Evolutionary conservation across 2,888 invertebrate species (phyloP).

Genomic region (Nesidiocoris tenuis): DNA sequence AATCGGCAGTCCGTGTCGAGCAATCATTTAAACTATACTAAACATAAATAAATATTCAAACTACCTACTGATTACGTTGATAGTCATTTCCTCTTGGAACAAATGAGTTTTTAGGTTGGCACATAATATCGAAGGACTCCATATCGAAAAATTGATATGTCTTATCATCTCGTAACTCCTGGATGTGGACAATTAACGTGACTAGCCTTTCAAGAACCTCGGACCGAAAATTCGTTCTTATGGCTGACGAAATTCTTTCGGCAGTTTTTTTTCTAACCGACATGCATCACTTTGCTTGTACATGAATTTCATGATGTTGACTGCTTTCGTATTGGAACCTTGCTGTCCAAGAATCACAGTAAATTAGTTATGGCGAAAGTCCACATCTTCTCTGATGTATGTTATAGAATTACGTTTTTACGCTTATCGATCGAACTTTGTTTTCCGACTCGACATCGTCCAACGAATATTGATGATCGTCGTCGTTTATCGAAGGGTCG

Average conservation of each 20-base stretch:
- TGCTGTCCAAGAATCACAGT: neutral
- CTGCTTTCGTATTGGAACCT: neutral
- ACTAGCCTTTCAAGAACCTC: neutral
- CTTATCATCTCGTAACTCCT: too few relatives aligned
- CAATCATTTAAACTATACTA: neutral
- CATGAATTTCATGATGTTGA: neutral
- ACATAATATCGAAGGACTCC: neutral
- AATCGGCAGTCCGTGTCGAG: too few relatives aligned
- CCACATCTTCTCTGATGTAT: neutral
- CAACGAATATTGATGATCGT: constrained; percentile 34
- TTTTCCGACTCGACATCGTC: constrained; percentile 41
- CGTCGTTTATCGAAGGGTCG: constrained; percentile 27
- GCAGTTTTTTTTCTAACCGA: neutral
- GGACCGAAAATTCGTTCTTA: neutral
- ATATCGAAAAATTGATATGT: too few relatives aligned
- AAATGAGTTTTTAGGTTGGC: neutral
- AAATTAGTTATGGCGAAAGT: neutral
- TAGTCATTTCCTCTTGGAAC: neutral
- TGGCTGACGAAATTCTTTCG: neutral
- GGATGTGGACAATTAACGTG: too few relatives aligned
- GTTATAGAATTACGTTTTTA: neutral
- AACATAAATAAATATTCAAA: neutral
- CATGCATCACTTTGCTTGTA: neutral
- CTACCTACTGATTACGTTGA: too few relatives aligned
- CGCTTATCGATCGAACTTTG: constrained; percentile 33